Conservation (phyloP, 1,140 invertebrate genomes). For the Brachionus paranguensis region DNA sequence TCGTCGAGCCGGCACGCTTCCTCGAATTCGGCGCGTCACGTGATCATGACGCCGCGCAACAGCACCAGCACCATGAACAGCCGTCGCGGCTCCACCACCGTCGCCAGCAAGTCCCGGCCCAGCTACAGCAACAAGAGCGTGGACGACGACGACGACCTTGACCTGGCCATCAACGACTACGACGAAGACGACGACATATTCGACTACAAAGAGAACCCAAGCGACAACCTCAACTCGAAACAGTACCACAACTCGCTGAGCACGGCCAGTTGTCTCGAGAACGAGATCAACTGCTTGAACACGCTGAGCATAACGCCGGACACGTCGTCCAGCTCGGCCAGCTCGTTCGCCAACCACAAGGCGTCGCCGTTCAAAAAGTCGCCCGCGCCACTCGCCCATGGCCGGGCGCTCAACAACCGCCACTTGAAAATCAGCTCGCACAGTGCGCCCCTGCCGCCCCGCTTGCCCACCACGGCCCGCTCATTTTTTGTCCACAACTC, state of each 20-base stretch:
- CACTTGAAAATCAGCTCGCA: not conserved
- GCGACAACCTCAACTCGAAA: not conserved
- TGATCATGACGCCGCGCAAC: not conserved
- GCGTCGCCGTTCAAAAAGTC: not conserved
- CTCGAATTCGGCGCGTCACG: not conserved
- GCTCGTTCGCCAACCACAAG: not conserved
- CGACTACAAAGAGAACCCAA: not conserved
- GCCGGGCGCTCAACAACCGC: not conserved
- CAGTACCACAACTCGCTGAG: slow-evolving; percentile 29
- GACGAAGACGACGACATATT: slow-evolving; percentile 39
- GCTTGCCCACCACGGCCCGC: not conserved
- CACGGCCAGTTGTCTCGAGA: slow-evolving; percentile 8
- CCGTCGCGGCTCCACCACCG: not conserved
- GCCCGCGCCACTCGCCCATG: not conserved
- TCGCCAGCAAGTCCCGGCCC: not conserved
- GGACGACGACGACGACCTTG: slow-evolving; percentile 10
- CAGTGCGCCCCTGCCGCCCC: not conserved
- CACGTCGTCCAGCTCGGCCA: slow-evolving; percentile 12
- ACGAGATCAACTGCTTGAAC: slow-evolving; percentile 14
- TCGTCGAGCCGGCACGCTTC: slow-evolving; percentile 2
- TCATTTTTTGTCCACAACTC: not conserved
- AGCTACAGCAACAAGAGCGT: not conserved
- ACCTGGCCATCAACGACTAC: slow-evolving; percentile 4
- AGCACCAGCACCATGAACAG: slow-evolving; percentile 4
- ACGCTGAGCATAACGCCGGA: slow-evolving; percentile 23